These are phyloP conservation scores for Hermodice carunculata DNA, from an alignment of 2,888 invertebrate genomes.

Conservation along the genomic window DNA sequence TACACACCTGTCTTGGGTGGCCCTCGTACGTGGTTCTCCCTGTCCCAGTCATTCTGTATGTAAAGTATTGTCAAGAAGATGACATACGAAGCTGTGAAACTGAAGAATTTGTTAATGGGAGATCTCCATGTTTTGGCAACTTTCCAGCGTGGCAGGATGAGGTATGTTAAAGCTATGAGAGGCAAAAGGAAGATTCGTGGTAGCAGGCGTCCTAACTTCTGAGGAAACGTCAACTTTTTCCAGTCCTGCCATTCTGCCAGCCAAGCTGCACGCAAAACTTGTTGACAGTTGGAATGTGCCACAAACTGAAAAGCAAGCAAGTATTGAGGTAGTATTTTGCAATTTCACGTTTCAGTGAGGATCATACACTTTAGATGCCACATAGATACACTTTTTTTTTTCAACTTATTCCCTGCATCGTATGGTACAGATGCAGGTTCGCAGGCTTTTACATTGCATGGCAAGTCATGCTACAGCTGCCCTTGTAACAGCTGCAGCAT, in stretches of 20 bases:
- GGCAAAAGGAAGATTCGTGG: slow-evolving; percentile 71
- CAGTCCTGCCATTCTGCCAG: slow-evolving; percentile 74
- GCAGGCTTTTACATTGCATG: no score
- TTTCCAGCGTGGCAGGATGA: slow-evolving; percentile 28
- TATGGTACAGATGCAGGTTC: no score
- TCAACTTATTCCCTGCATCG: no score
- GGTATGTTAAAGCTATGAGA: slow-evolving; percentile 65
- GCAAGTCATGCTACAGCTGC: no score
- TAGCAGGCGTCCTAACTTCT: slow-evolving; percentile 66
- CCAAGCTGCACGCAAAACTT: slow-evolving; percentile 76
- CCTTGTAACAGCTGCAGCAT: no score
- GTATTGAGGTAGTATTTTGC: no score
- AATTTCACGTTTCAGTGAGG: no score
- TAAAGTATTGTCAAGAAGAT: slow-evolving; percentile 76
- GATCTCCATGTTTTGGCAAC: slow-evolving; percentile 56
- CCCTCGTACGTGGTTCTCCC: slow-evolving; percentile 25
- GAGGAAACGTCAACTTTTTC: slow-evolving; percentile 68
- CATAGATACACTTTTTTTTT: no score
- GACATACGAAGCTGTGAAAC: slow-evolving; percentile 74
- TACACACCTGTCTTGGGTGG: slow-evolving; percentile 45
- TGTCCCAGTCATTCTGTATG: slow-evolving; percentile 69
- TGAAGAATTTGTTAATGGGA: slow-evolving; percentile 78
- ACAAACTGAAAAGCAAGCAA: slow-evolving; percentile 74
- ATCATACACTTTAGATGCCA: no score
- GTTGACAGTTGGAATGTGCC: slow-evolving; percentile 79